These are phyloP conservation scores for Callipepla squamata DNA, from an alignment of 2,113 vertebrate genomes.

Conservation along the genomic window DNA sequence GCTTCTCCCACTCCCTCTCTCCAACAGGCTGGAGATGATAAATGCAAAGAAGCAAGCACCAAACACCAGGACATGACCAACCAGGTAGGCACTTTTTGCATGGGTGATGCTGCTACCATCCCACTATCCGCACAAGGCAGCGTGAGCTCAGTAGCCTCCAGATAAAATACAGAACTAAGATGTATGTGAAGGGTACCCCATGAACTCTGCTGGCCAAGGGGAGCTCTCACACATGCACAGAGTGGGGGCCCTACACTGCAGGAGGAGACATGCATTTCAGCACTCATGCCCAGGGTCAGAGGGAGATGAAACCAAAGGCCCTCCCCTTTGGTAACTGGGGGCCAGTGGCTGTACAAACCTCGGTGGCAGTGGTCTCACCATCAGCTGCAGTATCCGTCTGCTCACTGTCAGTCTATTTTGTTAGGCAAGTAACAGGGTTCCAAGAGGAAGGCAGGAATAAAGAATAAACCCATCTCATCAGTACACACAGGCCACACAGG, in stretches of 20 bases:
- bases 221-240: not conserved
- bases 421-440: constrained; percentile 77
- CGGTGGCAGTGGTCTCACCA: constrained; percentile 92
- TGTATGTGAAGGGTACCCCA: accelerated
- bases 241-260: not conserved
- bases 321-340: not conserved
- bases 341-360: constrained; percentile 84
- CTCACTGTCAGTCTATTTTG: constrained; percentile 94
- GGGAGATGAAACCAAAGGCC: not conserved
- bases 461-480: constrained; percentile 85
- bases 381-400: constrained; percentile 92
- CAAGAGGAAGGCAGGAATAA: constrained; percentile 82
- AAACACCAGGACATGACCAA: not conserved
- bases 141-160: not conserved
- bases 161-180: not conserved
- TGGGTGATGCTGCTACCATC: accelerated
- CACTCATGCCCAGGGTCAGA: not conserved
- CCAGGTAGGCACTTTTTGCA: accelerated
- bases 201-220: not conserved
- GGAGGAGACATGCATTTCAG: not conserved
- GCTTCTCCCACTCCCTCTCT: not conserved
- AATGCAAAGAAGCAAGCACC: not conserved
- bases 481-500: not conserved
- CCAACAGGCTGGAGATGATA: not conserved
- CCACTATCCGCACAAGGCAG: accelerated